Evolutionary conservation across 2,888 invertebrate species (phyloP), one percentile per base, ranked within the genome.

Genomic region (Mayetiola destructor): DNA sequence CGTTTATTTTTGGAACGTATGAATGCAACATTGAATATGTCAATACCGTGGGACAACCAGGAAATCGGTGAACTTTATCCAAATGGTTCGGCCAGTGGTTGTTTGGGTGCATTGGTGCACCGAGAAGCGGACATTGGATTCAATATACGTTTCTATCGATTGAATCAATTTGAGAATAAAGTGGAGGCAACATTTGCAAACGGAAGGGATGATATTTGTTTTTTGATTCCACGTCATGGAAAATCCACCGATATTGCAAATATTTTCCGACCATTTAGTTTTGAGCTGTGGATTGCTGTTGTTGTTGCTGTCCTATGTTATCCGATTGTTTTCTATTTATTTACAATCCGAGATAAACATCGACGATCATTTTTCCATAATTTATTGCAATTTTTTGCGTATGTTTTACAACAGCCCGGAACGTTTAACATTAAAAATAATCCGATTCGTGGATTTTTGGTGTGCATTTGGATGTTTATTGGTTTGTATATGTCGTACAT

Each of bases 151-250:
- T 77, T 80, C 48, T 66, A 79, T 3, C 73, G 76, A 57, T 72
- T 73, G 55, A 61, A 63, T 0, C 70, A 73, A 0, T 79, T 76
- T 60, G 70, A 73, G 18, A 74, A 73, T 1, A 72, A 71, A 56
- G 75, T 76, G n/a, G 80, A 80, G 58, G 71, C 72, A 2, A 77
- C 79, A 0, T 73, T 76, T 56, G 76, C 77, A 3, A 67, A 77
- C 6, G 68, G 64, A 8, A 75, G 79, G 59, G 79, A 80, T 59
- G 75, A 76, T 62, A 62, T 80, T 10, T 79, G 80, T 63, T 76
- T 79, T 56, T 61, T 80, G 27, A 70, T 78, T 8, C 76, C 76
- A 57, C 77, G 77, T 61, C 71, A 77, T 0, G 66, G 66, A 14
- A 68, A 67, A 14, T 75, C 76, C 57, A 73, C 77, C 0, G 69